Evolutionary conservation across 2,797 vertebrate genomes (phyloP), one percentile per base, ranked within the genome.

Genomic region (Hypotaenidia okinawae): DNA sequence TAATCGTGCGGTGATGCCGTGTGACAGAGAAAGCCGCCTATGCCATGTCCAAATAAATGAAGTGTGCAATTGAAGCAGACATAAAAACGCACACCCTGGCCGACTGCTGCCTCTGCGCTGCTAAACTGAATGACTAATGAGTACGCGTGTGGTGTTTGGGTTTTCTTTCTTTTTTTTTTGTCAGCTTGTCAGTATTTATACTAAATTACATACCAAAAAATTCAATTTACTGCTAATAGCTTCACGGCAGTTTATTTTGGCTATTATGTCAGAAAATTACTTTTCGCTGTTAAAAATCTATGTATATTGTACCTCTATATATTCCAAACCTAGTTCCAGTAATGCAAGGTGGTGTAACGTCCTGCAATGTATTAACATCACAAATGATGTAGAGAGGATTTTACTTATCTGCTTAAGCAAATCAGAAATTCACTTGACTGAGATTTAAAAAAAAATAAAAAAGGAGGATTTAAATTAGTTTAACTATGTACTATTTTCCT

Each of bases 51-150:
- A 96, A 97, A 97, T 87, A 97, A 97, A 97, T 97, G 97, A 96
- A 98, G 98, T 98, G 97, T 97, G 97, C 98, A 97, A 98, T 97
- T 96, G 94, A 97, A 97, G 97, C 88, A 95, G 97, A 98, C 98
- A 98, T 87, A 97, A 97, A 96, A 97, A 98, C 58, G 95, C 97
- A 95, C 94, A 96, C 95, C 97, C 96, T 93, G 87, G 94, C 91
- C 55, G 95, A 98, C 97, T 97, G 97, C 96, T 81, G 93, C 96
- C 97, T 97, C 97, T 37, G 89, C 41, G 87, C 96, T 76, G 75
- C 95, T 95, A 96, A 97, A 92, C 94, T 89, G 95, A 96, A 96
- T 96, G 96, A 97, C 93, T 97, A 97, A 98, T 93, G 96, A 97
- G 69, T 19, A 77, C 24, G 67, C 9, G 3, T 51, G 82, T 76